phyloP scores from a whole-genome alignment of 1,140 invertebrate species.

The Caenorhabditis tropicalis region DNA sequence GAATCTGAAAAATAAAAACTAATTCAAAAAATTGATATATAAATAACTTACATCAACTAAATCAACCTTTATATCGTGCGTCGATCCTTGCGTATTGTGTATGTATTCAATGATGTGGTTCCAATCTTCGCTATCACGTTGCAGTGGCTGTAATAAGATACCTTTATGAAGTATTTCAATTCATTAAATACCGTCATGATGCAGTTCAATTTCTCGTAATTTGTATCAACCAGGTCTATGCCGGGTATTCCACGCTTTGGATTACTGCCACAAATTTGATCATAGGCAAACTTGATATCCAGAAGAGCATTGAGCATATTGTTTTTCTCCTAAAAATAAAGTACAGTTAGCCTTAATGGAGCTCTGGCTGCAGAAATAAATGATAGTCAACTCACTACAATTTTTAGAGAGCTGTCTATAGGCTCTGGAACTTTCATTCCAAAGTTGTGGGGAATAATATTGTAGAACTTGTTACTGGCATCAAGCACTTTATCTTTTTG shows the following conservation, averaged over 20 bases:
- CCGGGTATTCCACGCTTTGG: conserved; percentile 69
- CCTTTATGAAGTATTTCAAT: neutral
- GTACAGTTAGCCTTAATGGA: too few relatives aligned
- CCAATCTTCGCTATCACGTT: conserved; percentile 80
- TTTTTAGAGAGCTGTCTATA: conserved; percentile 77
- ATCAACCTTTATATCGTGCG: conserved; percentile 83
- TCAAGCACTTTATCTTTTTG: conserved; percentile 78
- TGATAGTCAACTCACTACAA: conserved; percentile 5
- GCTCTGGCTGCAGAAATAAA: too few relatives aligned
- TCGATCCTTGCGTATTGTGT: conserved; percentile 85
- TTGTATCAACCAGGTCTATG: conserved; percentile 81
- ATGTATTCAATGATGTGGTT: conserved; percentile 81
- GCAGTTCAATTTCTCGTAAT: conserved; percentile 87
- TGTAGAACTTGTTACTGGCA: conserved; percentile 89
- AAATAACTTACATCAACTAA: conserved; percentile 76
- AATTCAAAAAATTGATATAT: neutral
- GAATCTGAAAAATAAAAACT: conserved; percentile 69
- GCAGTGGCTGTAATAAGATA: conserved; percentile 72
- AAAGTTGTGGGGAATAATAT: conserved; percentile 91
- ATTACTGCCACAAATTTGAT: conserved; percentile 76
- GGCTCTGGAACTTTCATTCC: conserved; percentile 82
- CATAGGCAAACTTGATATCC: conserved; percentile 94
- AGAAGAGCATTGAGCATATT: conserved; percentile 90
- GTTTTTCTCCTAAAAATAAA: conserved; percentile 82
- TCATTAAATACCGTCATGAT: conserved; percentile 78